Evolutionary conservation across 2,113 vertebrate genomes (phyloP), one percentile per base, ranked within the genome.

Genomic region (Physeter macrocephalus): DNA sequence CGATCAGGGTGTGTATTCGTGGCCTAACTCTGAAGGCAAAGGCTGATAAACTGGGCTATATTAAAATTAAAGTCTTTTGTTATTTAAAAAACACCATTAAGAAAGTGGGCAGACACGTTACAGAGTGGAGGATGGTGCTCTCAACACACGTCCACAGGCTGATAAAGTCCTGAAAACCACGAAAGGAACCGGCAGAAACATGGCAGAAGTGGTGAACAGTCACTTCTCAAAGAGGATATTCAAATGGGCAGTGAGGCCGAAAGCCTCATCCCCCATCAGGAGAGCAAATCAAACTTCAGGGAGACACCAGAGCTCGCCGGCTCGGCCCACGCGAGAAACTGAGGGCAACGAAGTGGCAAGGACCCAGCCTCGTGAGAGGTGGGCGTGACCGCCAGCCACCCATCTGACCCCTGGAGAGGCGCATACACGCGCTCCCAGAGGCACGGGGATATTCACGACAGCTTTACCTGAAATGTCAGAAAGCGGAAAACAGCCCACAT

Each of bases 301-400:
- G 14, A 23, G 43, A 15, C 11, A 0, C 59, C 43, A 6, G 23
- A 4, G 6, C 0, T 1, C 8, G 5, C n/a, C 43, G 57, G n/a
- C 46, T 14, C 0, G 15, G 84, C 17, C 15, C 17, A 54, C 17
- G 15, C 52, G 1, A 18, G 52, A 54, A 18, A 20, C 18, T 54
- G 54, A 18, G 18, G 54, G 18, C 54, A 21, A 8, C 6, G 11
- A 13, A 6, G 34, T 2, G 29, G 7, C 82, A 6, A 31, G 81
- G 91, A 62, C 21, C 69, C 1, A 8, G 5, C 0, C 14, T 54
- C 8, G 8, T 5, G 15, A 20, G 41, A 11, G 2, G 14, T 8
- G 27, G 18, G 1, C 14, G 3, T 2, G 29, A 29, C 15, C 1
- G 0, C 29, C 2, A 3, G 71, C 21, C n/a, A 0, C 46, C 74